These are phyloP conservation scores for Neelides sp. DNA, from an alignment of 1,140 invertebrate genomes.

Conservation along the genomic window DNA sequence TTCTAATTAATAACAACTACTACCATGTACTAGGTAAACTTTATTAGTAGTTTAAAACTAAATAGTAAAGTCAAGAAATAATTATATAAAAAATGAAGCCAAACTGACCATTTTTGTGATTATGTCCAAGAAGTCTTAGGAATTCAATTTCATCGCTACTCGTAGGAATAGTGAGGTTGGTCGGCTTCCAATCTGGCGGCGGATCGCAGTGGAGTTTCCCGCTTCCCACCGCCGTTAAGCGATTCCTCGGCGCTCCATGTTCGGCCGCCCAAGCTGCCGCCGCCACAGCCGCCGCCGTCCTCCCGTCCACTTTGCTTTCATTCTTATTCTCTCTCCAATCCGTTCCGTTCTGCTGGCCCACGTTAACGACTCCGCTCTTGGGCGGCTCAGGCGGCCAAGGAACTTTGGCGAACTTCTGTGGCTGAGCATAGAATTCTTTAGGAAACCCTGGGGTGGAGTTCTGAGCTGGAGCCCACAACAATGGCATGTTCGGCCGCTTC, in stretches of 20 bases:
- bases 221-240: slow-evolving; percentile 26
- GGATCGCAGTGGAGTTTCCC: slow-evolving; percentile 31
- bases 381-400: slow-evolving; percentile 50
- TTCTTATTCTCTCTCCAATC: not conserved
- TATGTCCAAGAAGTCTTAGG: no score
- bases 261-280: not conserved
- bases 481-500: slow-evolving; percentile 52
- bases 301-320: not conserved
- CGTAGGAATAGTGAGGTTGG: not conserved
- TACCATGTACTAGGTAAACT: no score
- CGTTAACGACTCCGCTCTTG: slow-evolving; percentile 13
- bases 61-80: no score
- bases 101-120: no score
- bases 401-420: slow-evolving; percentile 56
- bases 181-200: slow-evolving; percentile 22
- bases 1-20: no score
- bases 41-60: no score
- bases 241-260: slow-evolving; percentile 23
- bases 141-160: no score
- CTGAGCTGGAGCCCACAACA: slow-evolving; percentile 40
- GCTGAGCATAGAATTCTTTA: slow-evolving; percentile 60
- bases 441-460: slow-evolving; percentile 37
- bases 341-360: not conserved
- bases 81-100: no score
- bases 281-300: not conserved